phyloP scores from a whole-genome alignment of 2,797 vertebrate species.

The Hypotaenidia philippensis region DNA sequence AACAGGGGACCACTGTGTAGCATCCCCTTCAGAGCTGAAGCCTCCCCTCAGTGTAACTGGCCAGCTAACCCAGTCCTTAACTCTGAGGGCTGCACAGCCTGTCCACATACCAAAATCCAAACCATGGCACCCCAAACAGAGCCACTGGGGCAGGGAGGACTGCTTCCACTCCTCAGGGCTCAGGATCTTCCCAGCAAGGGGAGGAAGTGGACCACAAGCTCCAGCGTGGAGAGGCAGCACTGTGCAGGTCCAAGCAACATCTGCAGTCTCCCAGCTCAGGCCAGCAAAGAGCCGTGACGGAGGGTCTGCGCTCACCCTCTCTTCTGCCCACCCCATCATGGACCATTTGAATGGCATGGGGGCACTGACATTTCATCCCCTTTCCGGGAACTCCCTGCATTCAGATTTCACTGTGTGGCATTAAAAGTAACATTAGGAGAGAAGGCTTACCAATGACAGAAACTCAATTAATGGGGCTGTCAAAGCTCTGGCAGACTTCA shows the following conservation, averaged over 20 bases:
- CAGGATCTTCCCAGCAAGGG: neutral
- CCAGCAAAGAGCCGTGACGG: neutral
- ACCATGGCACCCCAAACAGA: neutral
- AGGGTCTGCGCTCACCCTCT: neutral
- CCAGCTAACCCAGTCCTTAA: neutral
- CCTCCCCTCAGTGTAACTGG: neutral
- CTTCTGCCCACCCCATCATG: neutral
- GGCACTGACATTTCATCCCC: neutral
- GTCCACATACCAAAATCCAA: neutral
- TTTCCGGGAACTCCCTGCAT: neutral
- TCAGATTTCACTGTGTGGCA: neutral
- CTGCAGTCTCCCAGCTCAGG: neutral
- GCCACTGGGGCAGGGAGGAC: neutral
- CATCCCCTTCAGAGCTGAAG: neutral
- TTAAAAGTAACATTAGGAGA: neutral
- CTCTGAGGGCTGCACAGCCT: accelerated
- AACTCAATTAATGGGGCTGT: slow-evolving; percentile 42
- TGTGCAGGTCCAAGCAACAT: neutral
- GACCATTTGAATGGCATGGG: neutral
- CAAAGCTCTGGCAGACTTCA: slow-evolving; percentile 44
- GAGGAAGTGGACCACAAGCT: neutral
- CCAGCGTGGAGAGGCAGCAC: neutral
- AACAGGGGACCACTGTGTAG: neutral
- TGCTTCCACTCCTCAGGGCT: neutral
- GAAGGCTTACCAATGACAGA: slow-evolving; percentile 21